phyloP scores from a whole-genome alignment of 2,888 invertebrate species.

The Hemithea aestivaria region DNA sequence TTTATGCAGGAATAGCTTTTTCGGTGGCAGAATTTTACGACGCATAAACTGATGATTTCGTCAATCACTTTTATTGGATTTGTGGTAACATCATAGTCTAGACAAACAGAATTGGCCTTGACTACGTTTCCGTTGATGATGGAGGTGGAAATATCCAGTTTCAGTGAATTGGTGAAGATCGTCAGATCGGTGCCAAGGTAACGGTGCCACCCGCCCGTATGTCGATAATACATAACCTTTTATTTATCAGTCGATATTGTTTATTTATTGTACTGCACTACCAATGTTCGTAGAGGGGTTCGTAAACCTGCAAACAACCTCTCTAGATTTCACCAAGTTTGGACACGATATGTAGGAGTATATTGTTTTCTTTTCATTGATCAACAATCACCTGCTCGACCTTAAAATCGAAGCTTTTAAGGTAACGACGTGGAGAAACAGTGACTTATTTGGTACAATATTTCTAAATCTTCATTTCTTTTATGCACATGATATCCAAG shows the following conservation, averaged over 20 bases:
- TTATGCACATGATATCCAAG: not conserved
- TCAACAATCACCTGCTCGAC: conserved; percentile 12
- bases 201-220: conserved; percentile 69
- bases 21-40: conserved; percentile 9
- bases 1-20: conserved; percentile 12
- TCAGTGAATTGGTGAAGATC: conserved; percentile 46
- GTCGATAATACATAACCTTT: conserved; percentile 62
- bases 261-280: conserved; percentile 33
- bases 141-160: conserved; percentile 50
- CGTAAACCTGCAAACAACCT: no score
- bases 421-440: conserved; percentile 5
- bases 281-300: conserved; percentile 6
- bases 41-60: conserved; percentile 10
- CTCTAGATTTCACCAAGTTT: conserved; percentile 4
- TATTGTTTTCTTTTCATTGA: conserved; percentile 18
- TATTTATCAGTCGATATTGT: conserved; percentile 28
- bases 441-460: conserved; percentile 6
- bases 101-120: conserved; percentile 59
- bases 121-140: conserved; percentile 43
- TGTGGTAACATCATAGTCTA: conserved; percentile 30
- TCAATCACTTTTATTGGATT: conserved; percentile 11
- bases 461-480: conserved; percentile 11
- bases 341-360: conserved; percentile 7
- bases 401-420: conserved; percentile 21
- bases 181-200: conserved; percentile 63